phyloP scores from a whole-genome alignment of 2,113 vertebrate genomes.

The Phoenicopterus ruber region DNA sequence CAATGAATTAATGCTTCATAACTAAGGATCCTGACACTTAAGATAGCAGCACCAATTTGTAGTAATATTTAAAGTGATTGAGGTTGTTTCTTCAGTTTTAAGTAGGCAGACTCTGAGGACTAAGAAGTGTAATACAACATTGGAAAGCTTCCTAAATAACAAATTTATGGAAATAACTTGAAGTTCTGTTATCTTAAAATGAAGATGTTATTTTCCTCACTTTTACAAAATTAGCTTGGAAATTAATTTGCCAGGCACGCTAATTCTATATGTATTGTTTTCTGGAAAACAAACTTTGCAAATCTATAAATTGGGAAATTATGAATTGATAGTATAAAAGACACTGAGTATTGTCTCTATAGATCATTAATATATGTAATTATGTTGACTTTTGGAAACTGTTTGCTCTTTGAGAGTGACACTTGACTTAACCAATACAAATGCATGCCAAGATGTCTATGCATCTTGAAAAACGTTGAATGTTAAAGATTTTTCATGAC shows the following conservation, averaged over 20 bases:
- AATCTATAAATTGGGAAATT: neutral
- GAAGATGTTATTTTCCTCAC: neutral
- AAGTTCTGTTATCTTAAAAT: neutral
- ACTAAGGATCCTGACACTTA: neutral
- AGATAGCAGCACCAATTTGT: neutral
- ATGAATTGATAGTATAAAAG: neutral
- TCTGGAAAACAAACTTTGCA: neutral
- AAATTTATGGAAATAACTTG: neutral
- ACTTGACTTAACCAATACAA: neutral
- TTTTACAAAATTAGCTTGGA: neutral
- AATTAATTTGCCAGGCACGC: neutral
- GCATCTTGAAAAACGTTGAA: neutral
- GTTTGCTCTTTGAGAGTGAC: neutral
- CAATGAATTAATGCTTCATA: neutral
- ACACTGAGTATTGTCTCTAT: neutral
- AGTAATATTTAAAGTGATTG: neutral
- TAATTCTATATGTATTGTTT: neutral
- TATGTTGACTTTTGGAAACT: neutral
- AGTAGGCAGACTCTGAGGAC: neutral
- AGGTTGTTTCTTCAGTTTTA: neutral
- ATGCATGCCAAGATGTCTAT: neutral
- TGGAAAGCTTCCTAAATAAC: neutral
- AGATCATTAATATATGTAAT: neutral
- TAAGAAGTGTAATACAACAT: neutral
- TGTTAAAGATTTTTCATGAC: neutral